These are phyloP conservation scores for Erithacus rubecula DNA, from an alignment of 2,797 vertebrate genomes.

Conservation along the genomic window DNA sequence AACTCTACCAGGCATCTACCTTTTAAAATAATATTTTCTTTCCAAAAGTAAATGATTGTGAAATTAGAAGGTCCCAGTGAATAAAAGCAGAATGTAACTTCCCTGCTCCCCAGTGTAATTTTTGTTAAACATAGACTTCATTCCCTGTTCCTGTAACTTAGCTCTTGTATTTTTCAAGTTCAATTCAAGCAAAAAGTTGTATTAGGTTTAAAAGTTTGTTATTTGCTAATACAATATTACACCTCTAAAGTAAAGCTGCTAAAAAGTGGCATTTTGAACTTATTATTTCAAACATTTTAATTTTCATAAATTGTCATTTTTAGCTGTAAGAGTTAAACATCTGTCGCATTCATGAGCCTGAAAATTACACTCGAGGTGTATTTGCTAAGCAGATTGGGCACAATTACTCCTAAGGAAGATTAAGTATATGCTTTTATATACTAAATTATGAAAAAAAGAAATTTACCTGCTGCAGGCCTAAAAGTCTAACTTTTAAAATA, in stretches of 20 bases:
- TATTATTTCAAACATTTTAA: not conserved
- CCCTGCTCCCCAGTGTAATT: not conserved
- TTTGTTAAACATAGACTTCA: not conserved
- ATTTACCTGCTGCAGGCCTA: not conserved
- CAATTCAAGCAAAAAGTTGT: not conserved
- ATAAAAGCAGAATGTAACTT: slow-evolving; percentile 17
- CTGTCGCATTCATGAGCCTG: not conserved
- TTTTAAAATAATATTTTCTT: slow-evolving; percentile 48
- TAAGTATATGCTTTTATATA: not conserved
- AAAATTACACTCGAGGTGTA: not conserved
- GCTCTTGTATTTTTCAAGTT: not conserved
- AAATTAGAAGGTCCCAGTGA: slow-evolving; percentile 42
- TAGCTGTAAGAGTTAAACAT: not conserved
- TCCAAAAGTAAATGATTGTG: slow-evolving; percentile 47
- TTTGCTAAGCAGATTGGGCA: not conserved
- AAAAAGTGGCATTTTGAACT: not conserved
- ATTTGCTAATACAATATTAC: not conserved
- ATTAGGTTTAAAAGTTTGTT: not conserved
- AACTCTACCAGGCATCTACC: slow-evolving; percentile 7
- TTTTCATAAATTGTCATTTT: not conserved
- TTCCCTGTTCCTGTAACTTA: not conserved
- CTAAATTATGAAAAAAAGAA: not conserved
- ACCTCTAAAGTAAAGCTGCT: not conserved
- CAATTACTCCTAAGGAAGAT: not conserved
- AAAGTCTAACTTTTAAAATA: not conserved